Evolutionary conservation across 2,888 invertebrate species (phyloP).

Genomic region (Spodoptera littoralis): DNA sequence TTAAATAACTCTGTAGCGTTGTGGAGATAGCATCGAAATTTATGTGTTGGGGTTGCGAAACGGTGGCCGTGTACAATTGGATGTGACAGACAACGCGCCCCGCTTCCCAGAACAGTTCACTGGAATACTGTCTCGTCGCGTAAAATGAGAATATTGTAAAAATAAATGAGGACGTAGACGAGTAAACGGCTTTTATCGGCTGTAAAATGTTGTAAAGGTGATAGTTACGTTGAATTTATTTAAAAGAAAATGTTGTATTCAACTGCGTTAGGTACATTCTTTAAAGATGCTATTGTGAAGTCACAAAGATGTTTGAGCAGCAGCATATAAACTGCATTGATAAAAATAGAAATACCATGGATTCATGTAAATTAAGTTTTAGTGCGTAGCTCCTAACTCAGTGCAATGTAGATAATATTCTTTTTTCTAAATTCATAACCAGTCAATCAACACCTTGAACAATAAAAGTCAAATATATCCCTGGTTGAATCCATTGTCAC

Average conservation of each 20-base stretch:
- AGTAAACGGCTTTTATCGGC: conserved; percentile 42
- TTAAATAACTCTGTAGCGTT: conserved; percentile 70
- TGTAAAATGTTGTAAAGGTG: conserved; percentile 46
- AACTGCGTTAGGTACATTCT: conserved; percentile 32
- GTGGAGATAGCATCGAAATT: conserved; percentile 77
- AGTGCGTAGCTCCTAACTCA: too few relatives aligned
- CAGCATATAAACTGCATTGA: too few relatives aligned
- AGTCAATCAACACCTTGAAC: too few relatives aligned
- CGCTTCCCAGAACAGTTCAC: conserved; percentile 68
- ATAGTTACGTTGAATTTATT: conserved; percentile 51
- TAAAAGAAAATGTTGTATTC: conserved; percentile 35
- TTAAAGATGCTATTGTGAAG: conserved; percentile 11
- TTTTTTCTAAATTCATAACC: too few relatives aligned
- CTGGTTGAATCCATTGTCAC: too few relatives aligned
- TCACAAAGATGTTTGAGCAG: conserved; percentile 12
- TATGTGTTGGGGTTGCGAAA: conserved; percentile 73
- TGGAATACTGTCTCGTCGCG: conserved; percentile 61
- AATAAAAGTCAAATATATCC: too few relatives aligned
- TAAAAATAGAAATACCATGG: too few relatives aligned
- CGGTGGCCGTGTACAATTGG: conserved; percentile 71
- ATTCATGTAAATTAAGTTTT: too few relatives aligned
- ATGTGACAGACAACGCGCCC: conserved; percentile 73
- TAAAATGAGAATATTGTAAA: conserved; percentile 65
- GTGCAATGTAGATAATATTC: too few relatives aligned
- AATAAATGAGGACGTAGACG: conserved; percentile 59